A percentile compares a stretch with the other conserved stretches of the same genome.
phyloP scores from a whole-genome alignment of 2,888 invertebrate species.

The Melanotus villosus region DNA sequence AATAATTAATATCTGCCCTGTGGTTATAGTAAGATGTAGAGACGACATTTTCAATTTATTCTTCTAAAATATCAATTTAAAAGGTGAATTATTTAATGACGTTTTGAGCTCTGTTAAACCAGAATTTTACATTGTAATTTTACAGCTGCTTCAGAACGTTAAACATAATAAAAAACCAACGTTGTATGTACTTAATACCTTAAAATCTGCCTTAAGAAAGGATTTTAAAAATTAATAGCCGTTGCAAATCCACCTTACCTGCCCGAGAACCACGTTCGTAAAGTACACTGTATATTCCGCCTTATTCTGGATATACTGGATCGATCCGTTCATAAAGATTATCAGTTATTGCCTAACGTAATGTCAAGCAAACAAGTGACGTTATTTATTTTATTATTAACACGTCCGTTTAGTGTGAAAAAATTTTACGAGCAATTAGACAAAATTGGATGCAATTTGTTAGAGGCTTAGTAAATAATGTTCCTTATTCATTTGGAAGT shows the following conservation, averaged over 20 bases:
- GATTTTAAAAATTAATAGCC: neutral
- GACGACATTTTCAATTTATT: too few relatives aligned
- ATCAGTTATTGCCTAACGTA: conserved; percentile 19
- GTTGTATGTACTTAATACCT: too few relatives aligned
- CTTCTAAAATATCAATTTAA: too few relatives aligned
- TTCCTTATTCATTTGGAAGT: too few relatives aligned
- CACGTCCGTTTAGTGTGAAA: conserved; percentile 14
- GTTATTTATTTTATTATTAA: conserved; percentile 21
- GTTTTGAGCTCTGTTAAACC: too few relatives aligned
- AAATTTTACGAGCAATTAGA: conserved; percentile 15
- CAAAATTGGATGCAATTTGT: conserved; percentile 4
- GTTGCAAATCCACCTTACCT: neutral
- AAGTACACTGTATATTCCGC: conserved; percentile 28
- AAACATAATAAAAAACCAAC: too few relatives aligned
- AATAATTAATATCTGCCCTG: too few relatives aligned
- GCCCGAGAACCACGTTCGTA: neutral
- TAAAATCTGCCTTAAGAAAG: too few relatives aligned
- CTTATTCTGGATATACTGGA: conserved; percentile 43
- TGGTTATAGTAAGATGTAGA: too few relatives aligned
- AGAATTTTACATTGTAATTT: too few relatives aligned
- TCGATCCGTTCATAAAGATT: conserved; percentile 34
- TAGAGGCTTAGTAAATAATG: neutral
- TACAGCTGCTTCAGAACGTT: too few relatives aligned
- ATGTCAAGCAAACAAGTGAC: conserved; percentile 24
- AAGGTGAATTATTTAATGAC: too few relatives aligned